Conservation (phyloP, 2,888 invertebrate species). For the Drosophila anomelani region DNA sequence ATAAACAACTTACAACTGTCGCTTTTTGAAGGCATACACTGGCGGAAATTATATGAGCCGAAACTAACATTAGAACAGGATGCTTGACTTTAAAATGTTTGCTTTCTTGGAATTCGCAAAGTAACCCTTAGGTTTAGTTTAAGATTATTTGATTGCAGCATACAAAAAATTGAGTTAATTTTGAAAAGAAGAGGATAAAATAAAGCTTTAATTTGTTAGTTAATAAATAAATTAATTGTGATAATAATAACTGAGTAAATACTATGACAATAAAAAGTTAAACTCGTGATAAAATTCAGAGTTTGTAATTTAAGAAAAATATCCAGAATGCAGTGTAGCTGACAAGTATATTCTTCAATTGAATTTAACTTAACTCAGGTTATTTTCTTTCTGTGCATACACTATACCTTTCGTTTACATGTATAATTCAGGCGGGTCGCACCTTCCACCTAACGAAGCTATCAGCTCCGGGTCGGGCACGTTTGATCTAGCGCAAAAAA, state of each 20-base stretch:
- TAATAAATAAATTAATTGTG: too few species aligned
- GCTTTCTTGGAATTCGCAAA: not conserved
- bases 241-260: too few species aligned
- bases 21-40: slow-evolving; percentile 27
- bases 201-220: too few species aligned
- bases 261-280: not conserved
- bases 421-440: slow-evolving; percentile 67
- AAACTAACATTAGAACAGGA: not conserved
- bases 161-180: not conserved
- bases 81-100: not conserved
- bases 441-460: slow-evolving; percentile 53
- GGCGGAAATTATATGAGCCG: not conserved
- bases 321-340: not conserved
- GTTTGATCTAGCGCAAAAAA: slow-evolving; percentile 56
- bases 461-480: slow-evolving; percentile 40
- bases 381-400: slow-evolving; percentile 6
- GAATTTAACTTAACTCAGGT: not conserved
- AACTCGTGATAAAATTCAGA: not conserved
- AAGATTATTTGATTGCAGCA: not conserved
- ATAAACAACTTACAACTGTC: slow-evolving; percentile 57
- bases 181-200: too few species aligned
- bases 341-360: too few species aligned
- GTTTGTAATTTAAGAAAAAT: not conserved
- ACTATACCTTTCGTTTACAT: slow-evolving; percentile 54
- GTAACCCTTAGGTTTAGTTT: not conserved